These are phyloP conservation scores for Falcunculus frontatus DNA, from an alignment of 2,113 vertebrate genomes.

Conservation along the genomic window DNA sequence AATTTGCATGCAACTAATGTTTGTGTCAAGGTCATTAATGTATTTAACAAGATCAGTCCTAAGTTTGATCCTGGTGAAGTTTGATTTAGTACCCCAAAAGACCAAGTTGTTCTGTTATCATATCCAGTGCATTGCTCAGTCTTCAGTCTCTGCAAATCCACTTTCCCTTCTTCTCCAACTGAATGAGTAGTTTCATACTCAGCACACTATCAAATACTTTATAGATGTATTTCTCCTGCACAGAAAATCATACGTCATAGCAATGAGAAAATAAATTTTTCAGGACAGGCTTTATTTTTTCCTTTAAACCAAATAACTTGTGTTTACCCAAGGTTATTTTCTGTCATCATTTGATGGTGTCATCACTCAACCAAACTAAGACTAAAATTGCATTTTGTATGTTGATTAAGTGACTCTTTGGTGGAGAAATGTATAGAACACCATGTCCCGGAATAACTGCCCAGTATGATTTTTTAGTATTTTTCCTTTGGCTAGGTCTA, in stretches of 20 bases:
- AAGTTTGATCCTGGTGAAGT: neutral
- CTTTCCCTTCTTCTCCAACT: neutral
- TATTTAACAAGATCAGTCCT: neutral
- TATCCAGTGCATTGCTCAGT: neutral
- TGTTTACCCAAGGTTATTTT: neutral
- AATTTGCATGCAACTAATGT: neutral
- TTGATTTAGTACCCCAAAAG: neutral
- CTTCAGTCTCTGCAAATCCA: neutral
- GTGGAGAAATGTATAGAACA: neutral
- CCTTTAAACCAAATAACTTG: slow-evolving; percentile 7
- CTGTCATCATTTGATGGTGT: neutral
- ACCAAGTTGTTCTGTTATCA: neutral
- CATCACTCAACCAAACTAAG: neutral
- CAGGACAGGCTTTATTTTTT: neutral
- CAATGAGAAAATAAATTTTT: neutral
- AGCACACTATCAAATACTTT: neutral
- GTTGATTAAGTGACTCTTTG: neutral
- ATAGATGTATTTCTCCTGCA: neutral
- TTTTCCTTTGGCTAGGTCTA: neutral
- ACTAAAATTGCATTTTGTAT: neutral
- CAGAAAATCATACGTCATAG: neutral
- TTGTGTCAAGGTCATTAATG: neutral
- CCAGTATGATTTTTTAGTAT: neutral
- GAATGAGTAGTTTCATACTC: neutral
- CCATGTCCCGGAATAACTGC: neutral